These are phyloP conservation scores for Cyprinodon diabolis DNA, from an alignment of 2,797 vertebrate species.

Conservation along the genomic window DNA sequence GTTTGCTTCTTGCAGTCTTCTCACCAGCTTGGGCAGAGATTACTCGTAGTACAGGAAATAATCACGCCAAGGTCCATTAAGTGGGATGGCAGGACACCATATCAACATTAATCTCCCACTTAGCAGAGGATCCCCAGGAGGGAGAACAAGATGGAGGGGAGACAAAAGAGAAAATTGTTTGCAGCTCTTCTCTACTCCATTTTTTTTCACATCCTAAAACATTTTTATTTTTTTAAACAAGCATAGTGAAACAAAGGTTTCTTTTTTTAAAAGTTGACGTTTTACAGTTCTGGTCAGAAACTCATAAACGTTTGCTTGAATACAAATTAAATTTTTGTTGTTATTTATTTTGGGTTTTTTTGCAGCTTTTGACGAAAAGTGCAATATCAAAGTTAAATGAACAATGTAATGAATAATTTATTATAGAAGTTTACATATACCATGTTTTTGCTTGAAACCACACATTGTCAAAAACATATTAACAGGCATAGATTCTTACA, in stretches of 20 bases:
- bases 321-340: neutral
- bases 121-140: conserved; percentile 72
- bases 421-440: neutral
- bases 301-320: neutral
- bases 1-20: conserved; percentile 63
- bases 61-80: conserved; percentile 82
- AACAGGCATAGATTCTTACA: neutral
- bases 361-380: neutral
- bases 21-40: conserved; percentile 68
- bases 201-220: neutral
- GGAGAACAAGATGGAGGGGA: conserved; percentile 37
- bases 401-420: neutral
- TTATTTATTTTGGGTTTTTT: too few species aligned
- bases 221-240: neutral
- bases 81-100: conserved; percentile 79
- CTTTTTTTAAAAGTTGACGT: neutral
- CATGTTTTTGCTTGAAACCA: neutral
- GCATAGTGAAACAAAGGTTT: neutral
- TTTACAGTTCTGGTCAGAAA: neutral
- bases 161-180: conserved; percentile 46
- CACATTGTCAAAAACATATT: neutral
- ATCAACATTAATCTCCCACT: conserved; percentile 83
- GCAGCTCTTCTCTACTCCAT: conserved; percentile 34
- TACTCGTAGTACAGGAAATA: conserved; percentile 81
- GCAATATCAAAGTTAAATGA: neutral